Conservation (phyloP, 2,113 vertebrate species). For the Toxotes chatareus region DNA sequence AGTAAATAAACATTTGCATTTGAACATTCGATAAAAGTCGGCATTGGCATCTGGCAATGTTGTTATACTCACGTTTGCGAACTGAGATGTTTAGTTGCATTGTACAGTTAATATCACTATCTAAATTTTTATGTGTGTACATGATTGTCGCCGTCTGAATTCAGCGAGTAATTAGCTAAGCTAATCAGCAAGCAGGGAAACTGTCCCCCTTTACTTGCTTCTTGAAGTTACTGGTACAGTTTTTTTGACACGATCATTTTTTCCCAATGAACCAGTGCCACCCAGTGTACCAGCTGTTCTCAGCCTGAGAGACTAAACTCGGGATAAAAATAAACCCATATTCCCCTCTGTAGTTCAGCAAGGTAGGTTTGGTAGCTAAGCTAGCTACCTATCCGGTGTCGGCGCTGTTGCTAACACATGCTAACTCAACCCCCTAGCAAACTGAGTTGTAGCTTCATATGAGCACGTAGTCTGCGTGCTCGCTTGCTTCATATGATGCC, state of each 20-base stretch:
- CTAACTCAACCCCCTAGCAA: constrained; percentile 7
- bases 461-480: not conserved
- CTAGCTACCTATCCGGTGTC: constrained; percentile 43
- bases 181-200: not conserved
- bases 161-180: not conserved
- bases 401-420: constrained; percentile 32
- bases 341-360: not conserved
- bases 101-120: not conserved
- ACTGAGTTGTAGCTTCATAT: not conserved
- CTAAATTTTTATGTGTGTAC: no score
- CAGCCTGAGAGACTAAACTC: constrained; percentile 44
- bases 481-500: not conserved
- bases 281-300: not conserved
- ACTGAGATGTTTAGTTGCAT: not conserved
- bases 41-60: not conserved
- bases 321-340: rapidly evolving
- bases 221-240: not conserved
- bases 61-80: not conserved
- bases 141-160: not conserved
- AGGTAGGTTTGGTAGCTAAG: constrained; percentile 19
- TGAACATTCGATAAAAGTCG: not conserved
- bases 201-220: not conserved
- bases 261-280: not conserved
- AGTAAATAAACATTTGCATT: not conserved
- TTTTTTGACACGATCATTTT: not conserved